Base-by-base conservation (phyloP, 1,140 invertebrate genomes). In the Drosophila pseudoobscura region DNA sequence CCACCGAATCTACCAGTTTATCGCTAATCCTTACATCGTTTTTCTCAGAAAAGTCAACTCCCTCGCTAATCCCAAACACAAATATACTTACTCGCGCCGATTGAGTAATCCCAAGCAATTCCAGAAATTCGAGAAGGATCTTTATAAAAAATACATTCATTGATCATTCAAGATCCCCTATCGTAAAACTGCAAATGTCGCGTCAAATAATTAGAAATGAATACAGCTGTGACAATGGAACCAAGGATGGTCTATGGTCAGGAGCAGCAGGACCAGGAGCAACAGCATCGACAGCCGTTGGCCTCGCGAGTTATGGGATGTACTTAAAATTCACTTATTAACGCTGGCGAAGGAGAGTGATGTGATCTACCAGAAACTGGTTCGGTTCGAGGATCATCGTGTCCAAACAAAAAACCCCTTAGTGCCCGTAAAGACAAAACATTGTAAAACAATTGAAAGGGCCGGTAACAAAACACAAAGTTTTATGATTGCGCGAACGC, bases 331-430 rank as follows among this genome's bases (percentile, higher is more conserved):
- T 79, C 66, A 84, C 76, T 85, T 85, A 85, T 84, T 85, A 84
- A 80, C 61, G 65, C 61, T 80, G 49, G 35, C 35, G 35, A 1
- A 5, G 35, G 35, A 13, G 35, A 11, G 35, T 13, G 35, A 13
- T 31, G 11, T 39, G 35, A 70, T 56, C 49, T 58, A 52, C 46
- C 26, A 13, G 35, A 57, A 82, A 74, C 69, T 73, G 69, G 58
- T 75, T 74, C 66, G 62, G 3, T 39, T 39, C 11, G 35, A 13
- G 60, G 2, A 31, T 31, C 50, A 57, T 75, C 72, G 66, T 69
- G 54, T 52, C 41, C 49, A 83, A 88, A 87, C 83, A 87, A 87
- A 87, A 87, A 87, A 89, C 83, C 83, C 83, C 83, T 87, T 87
- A 88, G 73, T 82, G 63, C 60, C 65, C 71, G 55, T 20, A 57